Conservation (phyloP, 1,140 invertebrate genomes). For the Pachyrhynchus sulphureomaculatus region DNA sequence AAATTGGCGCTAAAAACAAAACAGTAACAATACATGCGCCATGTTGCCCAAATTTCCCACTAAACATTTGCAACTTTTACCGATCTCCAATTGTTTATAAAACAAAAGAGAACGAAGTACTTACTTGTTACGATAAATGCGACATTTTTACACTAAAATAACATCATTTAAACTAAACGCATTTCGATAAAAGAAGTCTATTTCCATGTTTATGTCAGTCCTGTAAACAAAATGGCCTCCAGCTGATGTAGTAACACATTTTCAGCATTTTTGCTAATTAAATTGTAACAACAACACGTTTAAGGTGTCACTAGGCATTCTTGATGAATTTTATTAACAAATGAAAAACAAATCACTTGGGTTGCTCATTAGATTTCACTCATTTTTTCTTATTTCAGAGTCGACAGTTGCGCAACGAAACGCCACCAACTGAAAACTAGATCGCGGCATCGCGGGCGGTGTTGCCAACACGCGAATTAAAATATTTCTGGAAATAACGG, state of each 20-base stretch:
- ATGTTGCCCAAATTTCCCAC: constrained; percentile 27
- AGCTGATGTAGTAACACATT: constrained; percentile 44
- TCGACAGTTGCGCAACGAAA: constrained; percentile 32
- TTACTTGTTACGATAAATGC: constrained; percentile 25
- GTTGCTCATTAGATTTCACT: constrained; percentile 12
- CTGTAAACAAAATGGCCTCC: constrained; percentile 47
- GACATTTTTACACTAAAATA: constrained; percentile 31
- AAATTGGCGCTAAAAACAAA: constrained; percentile 43
- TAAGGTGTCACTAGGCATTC: background rate
- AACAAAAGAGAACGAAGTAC: constrained; percentile 4
- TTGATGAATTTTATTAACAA: background rate
- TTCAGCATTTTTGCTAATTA: constrained; percentile 15
- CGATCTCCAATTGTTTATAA: background rate
- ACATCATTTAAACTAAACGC: constrained; percentile 26
- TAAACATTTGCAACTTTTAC: constrained; percentile 3
- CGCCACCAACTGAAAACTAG: constrained; percentile 28
- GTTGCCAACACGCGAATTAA: background rate
- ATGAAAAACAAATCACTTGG: background rate
- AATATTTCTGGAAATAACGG: constrained; percentile 1
- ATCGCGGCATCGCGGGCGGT: background rate
- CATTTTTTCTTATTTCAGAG: constrained; percentile 18
- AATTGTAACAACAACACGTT: background rate
- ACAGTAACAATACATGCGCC: constrained; percentile 32
- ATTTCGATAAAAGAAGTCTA: constrained; percentile 39
- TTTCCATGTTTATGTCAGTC: constrained; percentile 47